These are phyloP conservation scores for Dasyornis broadbenti DNA, from an alignment of 2,113 vertebrate species.

Conservation along the genomic window DNA sequence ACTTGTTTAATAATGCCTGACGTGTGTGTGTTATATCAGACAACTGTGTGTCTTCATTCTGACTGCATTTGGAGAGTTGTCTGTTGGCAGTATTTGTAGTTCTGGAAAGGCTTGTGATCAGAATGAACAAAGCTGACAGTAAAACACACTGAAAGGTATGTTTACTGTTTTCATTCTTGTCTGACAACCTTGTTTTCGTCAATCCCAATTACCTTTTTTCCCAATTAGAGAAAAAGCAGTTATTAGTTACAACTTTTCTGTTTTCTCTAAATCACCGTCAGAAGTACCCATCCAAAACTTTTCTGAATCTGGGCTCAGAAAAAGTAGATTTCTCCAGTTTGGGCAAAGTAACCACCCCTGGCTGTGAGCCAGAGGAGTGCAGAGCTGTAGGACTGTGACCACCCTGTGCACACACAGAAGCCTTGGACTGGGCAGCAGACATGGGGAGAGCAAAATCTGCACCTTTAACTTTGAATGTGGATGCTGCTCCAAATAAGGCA, in stretches of 20 bases:
- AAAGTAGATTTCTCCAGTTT: not conserved
- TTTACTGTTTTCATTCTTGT: not conserved
- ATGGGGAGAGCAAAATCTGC: not conserved
- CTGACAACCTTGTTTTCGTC: not conserved
- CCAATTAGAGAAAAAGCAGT: not conserved
- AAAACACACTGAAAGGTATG: not conserved
- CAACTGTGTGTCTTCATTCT: not conserved
- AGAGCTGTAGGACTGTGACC: not conserved
- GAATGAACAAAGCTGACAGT: not conserved
- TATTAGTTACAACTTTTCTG: not conserved
- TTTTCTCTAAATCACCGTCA: not conserved
- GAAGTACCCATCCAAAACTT: not conserved
- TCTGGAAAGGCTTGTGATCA: not conserved
- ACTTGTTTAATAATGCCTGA: not conserved
- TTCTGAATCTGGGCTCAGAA: not conserved
- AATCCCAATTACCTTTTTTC: not conserved
- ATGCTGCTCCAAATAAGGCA: not conserved
- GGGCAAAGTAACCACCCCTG: not conserved
- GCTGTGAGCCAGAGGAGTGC: not conserved
- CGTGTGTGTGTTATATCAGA: not conserved
- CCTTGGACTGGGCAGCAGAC: not conserved
- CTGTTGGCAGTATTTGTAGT: not conserved
- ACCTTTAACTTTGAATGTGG: not conserved
- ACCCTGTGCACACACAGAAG: not conserved
- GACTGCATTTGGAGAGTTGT: not conserved